These are phyloP conservation scores for Laterallus jamaicensis DNA, from an alignment of 2,113 vertebrate species.

Conservation along the genomic window DNA sequence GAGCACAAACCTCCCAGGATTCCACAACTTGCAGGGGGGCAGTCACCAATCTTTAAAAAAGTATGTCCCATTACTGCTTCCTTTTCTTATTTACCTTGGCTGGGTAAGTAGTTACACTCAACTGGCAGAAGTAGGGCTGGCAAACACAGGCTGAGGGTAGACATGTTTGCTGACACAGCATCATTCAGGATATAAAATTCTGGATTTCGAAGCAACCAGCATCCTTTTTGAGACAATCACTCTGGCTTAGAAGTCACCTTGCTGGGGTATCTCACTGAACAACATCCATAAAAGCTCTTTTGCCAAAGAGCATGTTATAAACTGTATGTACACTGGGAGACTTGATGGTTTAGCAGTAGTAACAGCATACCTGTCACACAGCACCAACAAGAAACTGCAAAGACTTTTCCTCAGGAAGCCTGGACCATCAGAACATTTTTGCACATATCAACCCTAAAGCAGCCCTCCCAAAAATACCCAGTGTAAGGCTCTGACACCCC, in stretches of 20 bases:
- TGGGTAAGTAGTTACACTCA: neutral
- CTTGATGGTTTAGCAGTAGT: neutral
- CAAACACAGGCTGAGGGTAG: neutral
- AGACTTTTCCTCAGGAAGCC: neutral
- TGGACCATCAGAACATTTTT: neutral
- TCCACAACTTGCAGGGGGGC: neutral
- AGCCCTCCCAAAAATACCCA: neutral
- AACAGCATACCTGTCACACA: neutral
- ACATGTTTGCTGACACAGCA: neutral
- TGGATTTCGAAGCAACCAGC: neutral
- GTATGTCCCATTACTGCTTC: neutral
- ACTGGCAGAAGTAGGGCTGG: neutral
- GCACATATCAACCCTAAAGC: neutral
- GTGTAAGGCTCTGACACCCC: neutral
- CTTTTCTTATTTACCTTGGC: slow-evolving; percentile 55
- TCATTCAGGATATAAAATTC: neutral
- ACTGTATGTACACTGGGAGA: fast-evolving
- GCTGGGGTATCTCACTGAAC: neutral
- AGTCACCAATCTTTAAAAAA: neutral
- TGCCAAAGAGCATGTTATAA: neutral
- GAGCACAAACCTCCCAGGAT: neutral
- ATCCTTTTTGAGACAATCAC: neutral
- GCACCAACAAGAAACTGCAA: neutral
- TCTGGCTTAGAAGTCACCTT: neutral
- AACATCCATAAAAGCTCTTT: neutral